Evolutionary conservation across 2,888 invertebrate genomes (phyloP), one percentile per base, ranked within the genome.

Genomic region (Drosophila meridionalis): DNA sequence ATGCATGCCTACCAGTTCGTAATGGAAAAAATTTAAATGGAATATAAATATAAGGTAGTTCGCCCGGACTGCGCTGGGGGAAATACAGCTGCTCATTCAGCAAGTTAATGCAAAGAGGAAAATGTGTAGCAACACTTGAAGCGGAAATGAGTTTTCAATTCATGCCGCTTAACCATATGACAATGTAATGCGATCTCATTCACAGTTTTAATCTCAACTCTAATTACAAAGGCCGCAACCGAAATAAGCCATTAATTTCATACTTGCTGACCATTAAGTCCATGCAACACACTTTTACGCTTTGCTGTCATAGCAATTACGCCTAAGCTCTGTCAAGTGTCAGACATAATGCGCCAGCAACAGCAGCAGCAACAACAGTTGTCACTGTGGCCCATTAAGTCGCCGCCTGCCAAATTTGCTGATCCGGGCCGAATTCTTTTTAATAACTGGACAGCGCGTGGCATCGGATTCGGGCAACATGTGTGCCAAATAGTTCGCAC

Each of bases 21-120:
- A 87, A 86, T 87, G 85, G 85, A 77, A 84, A 84, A 85, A 88
- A 90, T 89, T 90, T 90, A 74, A 88, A 90, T 90, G 76, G 73
- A 77, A 85, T 78, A 69, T 75, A 88, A 82, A 85, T 80, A 78
- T 69, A 73, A 59, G 36, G 42, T 34, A 65, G 34, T 20, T 50
- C 14, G 4, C 6, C 28, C 30, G 53, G 53, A 55, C 28, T 52
- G 40, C 66, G 47, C 28, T 5, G 5, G 8, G 40, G 57, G 30
- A 47, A 43, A 30, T 45, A 40, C 14, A 58, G 45, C 8, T 61
- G 57, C 62, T 45, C 62, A 69, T 66, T 57, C 50, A 63, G 64
- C 56, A 50, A 34, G 42, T 32, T 26, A 57, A 66, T 58, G 28
- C 47, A 9, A 50, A 12, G 6, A 38, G 4, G 3, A 60, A 6